Evolutionary conservation across 1,140 invertebrate species (phyloP).

Genomic region (Aporrectodea caliginosa): DNA sequence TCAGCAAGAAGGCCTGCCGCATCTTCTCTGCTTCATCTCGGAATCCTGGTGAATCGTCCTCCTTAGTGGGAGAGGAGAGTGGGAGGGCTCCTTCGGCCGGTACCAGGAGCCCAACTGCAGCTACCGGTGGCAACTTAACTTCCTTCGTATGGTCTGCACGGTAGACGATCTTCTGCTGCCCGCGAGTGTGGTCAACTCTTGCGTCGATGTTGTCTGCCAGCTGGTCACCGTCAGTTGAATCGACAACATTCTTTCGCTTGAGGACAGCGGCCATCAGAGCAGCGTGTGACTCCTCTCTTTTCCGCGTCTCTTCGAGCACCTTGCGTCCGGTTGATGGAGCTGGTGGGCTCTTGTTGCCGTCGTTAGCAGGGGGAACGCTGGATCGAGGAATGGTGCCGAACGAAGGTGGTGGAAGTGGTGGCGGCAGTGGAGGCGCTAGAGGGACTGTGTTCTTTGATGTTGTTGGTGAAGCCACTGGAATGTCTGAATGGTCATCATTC

Average conservation of each 20-base stretch:
- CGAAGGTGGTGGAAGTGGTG: background rate
- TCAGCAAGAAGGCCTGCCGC: background rate
- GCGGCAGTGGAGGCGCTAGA: background rate
- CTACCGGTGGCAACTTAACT: background rate
- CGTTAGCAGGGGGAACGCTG: no score
- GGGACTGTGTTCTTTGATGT: no score
- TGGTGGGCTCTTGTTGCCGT: no score
- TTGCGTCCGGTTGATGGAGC: background rate
- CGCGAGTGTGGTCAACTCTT: conserved; percentile 9
- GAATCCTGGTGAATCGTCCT: background rate
- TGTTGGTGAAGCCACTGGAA: no score
- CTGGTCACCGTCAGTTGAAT: conserved; percentile 5
- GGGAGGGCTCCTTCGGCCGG: background rate
- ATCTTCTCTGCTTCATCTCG: background rate
- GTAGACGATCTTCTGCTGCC: conserved; percentile 24
- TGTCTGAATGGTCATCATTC: no score
- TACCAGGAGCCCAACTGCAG: background rate
- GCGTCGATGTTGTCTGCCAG: conserved; percentile 28
- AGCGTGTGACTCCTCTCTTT: background rate
- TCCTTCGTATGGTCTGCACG: conserved; percentile 19
- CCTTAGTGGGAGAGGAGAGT: no score
- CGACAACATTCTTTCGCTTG: conserved; percentile 21
- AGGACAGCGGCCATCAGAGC: conserved; percentile 21
- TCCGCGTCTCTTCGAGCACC: background rate
- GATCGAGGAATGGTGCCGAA: background rate